These are phyloP conservation scores for Nesogale talazaci DNA, from an alignment of 2,113 vertebrate genomes.

Conservation along the genomic window DNA sequence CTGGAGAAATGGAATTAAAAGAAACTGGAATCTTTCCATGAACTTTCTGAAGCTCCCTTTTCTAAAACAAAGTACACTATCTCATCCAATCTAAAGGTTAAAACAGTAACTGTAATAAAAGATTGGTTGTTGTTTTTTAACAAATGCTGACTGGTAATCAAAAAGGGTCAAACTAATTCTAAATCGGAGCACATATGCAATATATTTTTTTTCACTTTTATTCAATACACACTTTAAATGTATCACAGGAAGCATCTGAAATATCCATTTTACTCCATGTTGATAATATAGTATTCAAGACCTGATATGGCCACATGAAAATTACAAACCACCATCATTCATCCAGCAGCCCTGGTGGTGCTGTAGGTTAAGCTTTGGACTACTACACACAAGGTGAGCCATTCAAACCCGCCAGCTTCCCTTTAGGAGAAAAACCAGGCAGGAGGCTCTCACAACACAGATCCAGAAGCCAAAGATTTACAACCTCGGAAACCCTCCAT, in stretches of 20 bases:
- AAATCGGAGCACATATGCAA: neutral
- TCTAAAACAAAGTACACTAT: neutral
- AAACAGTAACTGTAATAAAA: neutral
- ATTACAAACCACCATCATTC: neutral
- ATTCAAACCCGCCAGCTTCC: too few species aligned
- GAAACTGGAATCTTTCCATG: too few species aligned
- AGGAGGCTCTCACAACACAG: too few species aligned
- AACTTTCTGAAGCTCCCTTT: too few species aligned
- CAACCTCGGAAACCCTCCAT: too few species aligned
- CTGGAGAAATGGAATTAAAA: too few species aligned
- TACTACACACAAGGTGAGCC: too few species aligned
- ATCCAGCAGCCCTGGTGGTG: neutral
- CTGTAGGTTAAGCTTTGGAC: too few species aligned
- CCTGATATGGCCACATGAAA: slow-evolving; percentile 25
- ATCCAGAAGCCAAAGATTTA: too few species aligned
- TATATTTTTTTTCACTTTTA: neutral
- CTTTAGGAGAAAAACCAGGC: too few species aligned
- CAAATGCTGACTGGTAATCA: slow-evolving; percentile 8
- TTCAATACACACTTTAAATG: neutral
- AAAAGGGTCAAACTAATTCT: neutral
- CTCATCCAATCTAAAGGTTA: neutral
- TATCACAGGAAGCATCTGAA: neutral
- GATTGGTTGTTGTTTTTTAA: neutral
- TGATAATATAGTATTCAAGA: slow-evolving; percentile 41
- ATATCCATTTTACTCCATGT: slow-evolving; percentile 33